Base-by-base conservation (phyloP, 1,140 invertebrate genomes). In the Drosophila prosaltans region DNA sequence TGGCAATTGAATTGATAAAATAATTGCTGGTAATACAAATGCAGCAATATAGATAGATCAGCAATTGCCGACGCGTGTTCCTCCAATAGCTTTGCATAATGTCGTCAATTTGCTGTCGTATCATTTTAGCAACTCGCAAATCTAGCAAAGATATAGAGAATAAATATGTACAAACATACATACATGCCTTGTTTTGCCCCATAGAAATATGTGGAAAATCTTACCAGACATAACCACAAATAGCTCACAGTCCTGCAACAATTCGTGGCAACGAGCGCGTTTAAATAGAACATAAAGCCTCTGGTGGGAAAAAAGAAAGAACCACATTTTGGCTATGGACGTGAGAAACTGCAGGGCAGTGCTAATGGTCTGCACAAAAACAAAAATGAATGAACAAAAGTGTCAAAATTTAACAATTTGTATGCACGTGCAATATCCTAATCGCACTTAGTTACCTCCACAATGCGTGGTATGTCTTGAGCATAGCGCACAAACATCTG, bases 301-400 rank as follows among this genome's bases (percentile, higher is more conserved):
- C 0, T 58, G 67, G 24, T 91, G 82, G 9, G 74, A 72, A 26
- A 80, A 65, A 0, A 91, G 77, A 55, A 65, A 88, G 41, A 88
- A 91, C 21, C 84, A 54, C 85, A 91, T 79, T 57, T 91, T 91
- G 3, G 77, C 43, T 36, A 84, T 45, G 4, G 90, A 83, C 16
- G 82, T 78, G 0, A 81, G n/a, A 0, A 84, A 81, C 72, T 84
- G 80, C 1, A 91, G 64, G 1, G 81, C 73, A 0, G 85, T 90
- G 57, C 80, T 78, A 51, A 86, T 62, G 7, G 74, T 68, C 90
- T 91, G 67, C 7, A 32, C 74, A 48, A 28, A 5, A 26, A 57
- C 36, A 63, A 62, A 26, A 51, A 48, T 26, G 45, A 51, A 51
- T 51, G 9, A 51, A 26, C 8, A 30, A 26, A 10, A 60, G 26